Percentiles rank a stretch among this genome's conserved stretches.
phyloP scores from a whole-genome alignment of 37 sponge, comb jelly and placozoan genomes.

The Geodia barretti region DNA sequence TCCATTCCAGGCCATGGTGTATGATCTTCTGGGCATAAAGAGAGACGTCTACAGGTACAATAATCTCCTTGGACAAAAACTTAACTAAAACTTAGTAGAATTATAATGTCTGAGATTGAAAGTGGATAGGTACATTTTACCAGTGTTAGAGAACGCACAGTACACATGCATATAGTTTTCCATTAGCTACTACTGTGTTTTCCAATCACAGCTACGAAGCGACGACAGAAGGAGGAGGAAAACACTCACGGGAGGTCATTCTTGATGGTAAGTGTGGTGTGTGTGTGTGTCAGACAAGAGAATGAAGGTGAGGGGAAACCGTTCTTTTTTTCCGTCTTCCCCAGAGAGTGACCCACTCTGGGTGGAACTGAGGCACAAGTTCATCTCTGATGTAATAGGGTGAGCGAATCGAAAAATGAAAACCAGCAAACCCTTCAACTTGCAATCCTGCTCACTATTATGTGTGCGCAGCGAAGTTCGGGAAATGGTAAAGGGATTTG shows the following conservation, averaged over 20 bases:
- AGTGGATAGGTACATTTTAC: no score
- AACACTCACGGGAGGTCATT: conserved; percentile 35
- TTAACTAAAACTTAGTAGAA: no score
- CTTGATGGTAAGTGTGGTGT: conserved; percentile 52
- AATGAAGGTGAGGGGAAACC: no score
- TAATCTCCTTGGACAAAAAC: not conserved
- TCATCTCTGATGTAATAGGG: conserved; percentile 73
- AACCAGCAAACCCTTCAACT: no score
- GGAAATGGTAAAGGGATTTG: conserved; percentile 24
- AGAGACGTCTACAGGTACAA: conserved; percentile 66
- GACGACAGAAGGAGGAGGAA: conserved; percentile 6
- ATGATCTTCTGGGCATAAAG: conserved; percentile 69
- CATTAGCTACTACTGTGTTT: no score
- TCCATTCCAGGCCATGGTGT: conserved; percentile 73
- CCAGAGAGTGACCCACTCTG: conserved; percentile 72
- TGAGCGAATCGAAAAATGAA: no score
- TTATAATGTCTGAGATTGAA: no score
- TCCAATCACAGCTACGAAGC: conserved; percentile 11
- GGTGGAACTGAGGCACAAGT: conserved; percentile 63
- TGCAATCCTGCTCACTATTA: no score
- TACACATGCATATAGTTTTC: no score
- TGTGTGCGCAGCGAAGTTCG: conserved; percentile 9
- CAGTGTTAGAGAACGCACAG: no score
- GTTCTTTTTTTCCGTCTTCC: not conserved
- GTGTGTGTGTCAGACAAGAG: no score